Percentiles rank a stretch among this genome's conserved stretches.
These are phyloP conservation scores for Eremobia ochroleuca DNA, from an alignment of 2,888 invertebrate genomes.

Conservation along the genomic window DNA sequence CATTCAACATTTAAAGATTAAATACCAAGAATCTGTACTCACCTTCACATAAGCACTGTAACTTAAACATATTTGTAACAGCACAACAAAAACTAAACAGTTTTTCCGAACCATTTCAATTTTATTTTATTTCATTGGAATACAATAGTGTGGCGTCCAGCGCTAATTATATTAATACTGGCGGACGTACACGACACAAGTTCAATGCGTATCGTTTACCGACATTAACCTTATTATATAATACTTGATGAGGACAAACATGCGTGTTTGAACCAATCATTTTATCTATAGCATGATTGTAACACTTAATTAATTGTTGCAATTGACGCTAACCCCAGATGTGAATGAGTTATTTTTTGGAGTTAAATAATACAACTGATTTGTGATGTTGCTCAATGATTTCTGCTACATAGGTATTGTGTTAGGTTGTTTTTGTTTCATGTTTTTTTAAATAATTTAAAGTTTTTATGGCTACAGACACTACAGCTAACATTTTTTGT, in stretches of 20 bases:
- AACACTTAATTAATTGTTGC: conserved; percentile 14
- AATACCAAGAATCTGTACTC: conserved; percentile 26
- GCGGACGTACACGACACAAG: conserved; percentile 43
- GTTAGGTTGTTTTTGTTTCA: not conserved
- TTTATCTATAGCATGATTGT: conserved; percentile 59
- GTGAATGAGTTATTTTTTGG: not conserved
- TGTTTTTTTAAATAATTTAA: not conserved
- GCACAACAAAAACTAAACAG: conserved; percentile 42
- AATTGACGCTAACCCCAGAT: not conserved
- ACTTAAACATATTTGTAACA: conserved; percentile 52
- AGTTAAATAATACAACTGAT: not conserved
- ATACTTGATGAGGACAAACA: conserved; percentile 51
- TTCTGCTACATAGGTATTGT: conserved; percentile 2
- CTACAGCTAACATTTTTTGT: not conserved
- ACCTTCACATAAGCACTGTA: conserved; percentile 60
- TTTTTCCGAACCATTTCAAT: conserved; percentile 32
- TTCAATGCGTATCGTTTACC: conserved; percentile 62
- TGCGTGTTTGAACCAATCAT: conserved; percentile 37
- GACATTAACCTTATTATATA: conserved; percentile 67
- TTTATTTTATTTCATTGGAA: conserved; percentile 13
- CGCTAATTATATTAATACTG: conserved; percentile 54
- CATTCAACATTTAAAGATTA: conserved; percentile 3
- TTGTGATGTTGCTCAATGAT: conserved; percentile 5
- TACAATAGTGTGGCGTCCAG: conserved; percentile 11
- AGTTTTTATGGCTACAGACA: not conserved